Evolutionary conservation across 2,888 invertebrate genomes (phyloP).

Genomic region (Drosophila mayaguana): DNA sequence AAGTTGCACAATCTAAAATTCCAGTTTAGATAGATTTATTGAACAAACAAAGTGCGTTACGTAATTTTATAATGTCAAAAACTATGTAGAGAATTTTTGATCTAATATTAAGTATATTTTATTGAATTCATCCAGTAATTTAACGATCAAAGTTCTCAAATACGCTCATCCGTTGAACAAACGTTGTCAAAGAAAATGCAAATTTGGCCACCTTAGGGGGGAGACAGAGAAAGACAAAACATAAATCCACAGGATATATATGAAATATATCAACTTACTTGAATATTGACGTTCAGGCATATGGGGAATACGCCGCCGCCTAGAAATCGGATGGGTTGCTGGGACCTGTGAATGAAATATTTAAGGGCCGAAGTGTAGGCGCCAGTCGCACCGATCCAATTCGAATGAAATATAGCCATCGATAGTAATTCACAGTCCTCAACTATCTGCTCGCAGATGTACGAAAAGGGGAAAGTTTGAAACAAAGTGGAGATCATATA

Average conservation of each 20-base stretch:
- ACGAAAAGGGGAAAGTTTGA: slow-evolving; percentile 7
- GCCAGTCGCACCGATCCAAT: background rate
- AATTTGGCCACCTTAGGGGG: background rate
- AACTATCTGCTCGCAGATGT: slow-evolving; percentile 3
- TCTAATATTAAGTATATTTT: too few relatives aligned
- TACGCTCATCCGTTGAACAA: slow-evolving; percentile 8
- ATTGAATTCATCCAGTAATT: too few relatives aligned
- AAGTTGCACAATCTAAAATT: background rate
- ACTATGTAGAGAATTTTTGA: too few relatives aligned
- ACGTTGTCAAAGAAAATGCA: slow-evolving; percentile 4
- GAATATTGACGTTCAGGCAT: slow-evolving; percentile 8
- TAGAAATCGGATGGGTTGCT: background rate
- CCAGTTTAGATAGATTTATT: background rate
- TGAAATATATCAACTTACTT: background rate
- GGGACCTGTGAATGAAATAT: slow-evolving; percentile 1
- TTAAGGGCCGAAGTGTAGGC: slow-evolving; percentile 4
- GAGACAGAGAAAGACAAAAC: background rate
- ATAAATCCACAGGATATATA: background rate
- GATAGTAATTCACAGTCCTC: background rate
- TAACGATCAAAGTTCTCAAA: slow-evolving; percentile 3
- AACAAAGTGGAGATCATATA: slow-evolving; percentile 1
- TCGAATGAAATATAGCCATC: slow-evolving; percentile 2
- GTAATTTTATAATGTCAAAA: background rate
- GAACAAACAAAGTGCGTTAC: background rate
- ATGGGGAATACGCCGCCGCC: slow-evolving; percentile 6